Evolutionary conservation across 30 jellyfish, hydroid and myxozoan species (phyloP).

Genomic region (Hydractinia symbiolongicarpus): DNA sequence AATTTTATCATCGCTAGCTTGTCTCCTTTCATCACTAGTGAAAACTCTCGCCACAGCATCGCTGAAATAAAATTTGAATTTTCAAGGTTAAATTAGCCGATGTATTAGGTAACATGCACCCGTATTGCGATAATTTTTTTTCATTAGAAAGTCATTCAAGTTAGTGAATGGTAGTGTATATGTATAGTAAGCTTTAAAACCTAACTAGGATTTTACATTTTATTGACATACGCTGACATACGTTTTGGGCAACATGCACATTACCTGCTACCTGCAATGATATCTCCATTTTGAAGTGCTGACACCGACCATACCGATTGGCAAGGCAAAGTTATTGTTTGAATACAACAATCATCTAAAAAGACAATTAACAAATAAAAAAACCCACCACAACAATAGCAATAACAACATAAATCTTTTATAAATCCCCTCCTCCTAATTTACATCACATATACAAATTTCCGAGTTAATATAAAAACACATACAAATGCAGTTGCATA

Average conservation of each 20-base stretch:
- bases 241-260: background rate
- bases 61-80: slow-evolving; percentile 20
- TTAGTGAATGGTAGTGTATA: no score
- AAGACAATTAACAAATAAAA: background rate
- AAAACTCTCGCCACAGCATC: slow-evolving; percentile 68
- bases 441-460: no score
- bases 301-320: slow-evolving; percentile 75
- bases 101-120: no score
- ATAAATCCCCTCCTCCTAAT: background rate
- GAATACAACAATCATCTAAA: slow-evolving; percentile 53
- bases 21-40: slow-evolving; percentile 45
- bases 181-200: no score
- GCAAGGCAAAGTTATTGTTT: slow-evolving; percentile 62
- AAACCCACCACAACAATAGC: background rate
- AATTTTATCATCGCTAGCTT: slow-evolving; percentile 43
- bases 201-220: no score
- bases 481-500: no score
- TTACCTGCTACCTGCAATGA: slow-evolving; percentile 75
- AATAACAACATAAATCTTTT: no score
- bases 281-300: slow-evolving; percentile 64
- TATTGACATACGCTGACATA: background rate
- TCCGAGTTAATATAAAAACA: no score
- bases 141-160: no score
- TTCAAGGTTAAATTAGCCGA: background rate
- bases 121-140: no score